Conservation (phyloP, 2,113 vertebrate species). For the Merops nubicus region DNA sequence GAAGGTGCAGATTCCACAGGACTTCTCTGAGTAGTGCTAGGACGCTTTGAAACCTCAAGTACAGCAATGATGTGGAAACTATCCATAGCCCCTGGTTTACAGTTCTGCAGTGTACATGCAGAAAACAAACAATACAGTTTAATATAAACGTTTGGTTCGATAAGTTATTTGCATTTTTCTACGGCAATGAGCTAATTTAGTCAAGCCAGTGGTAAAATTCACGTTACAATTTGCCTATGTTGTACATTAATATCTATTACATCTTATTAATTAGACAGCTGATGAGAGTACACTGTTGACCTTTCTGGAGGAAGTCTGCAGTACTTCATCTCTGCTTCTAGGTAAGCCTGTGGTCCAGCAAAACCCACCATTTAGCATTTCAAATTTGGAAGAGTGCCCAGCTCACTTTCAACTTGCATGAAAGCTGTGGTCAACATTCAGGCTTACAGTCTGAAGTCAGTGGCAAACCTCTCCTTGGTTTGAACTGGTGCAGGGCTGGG, state of each 20-base stretch:
- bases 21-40: background rate
- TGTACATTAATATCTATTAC: slow-evolving; percentile 26
- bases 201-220: background rate
- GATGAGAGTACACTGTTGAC: background rate
- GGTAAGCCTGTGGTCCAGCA: background rate
- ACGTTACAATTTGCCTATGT: background rate
- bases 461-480: background rate
- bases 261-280: background rate
- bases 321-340: background rate
- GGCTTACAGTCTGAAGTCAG: background rate
- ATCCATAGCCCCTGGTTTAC: background rate
- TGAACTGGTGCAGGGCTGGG: background rate
- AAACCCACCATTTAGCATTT: background rate
- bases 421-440: background rate
- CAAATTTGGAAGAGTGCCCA: background rate
- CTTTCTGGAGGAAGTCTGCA: background rate
- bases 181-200: background rate
- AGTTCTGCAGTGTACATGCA: background rate
- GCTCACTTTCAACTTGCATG: background rate
- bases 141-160: background rate
- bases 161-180: background rate
- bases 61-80: background rate
- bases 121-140: background rate
- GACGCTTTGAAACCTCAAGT: background rate
- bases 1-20: background rate